phyloP scores from a whole-genome alignment of 2,797 vertebrate genomes.

The Dendrocincla tyrannina region DNA sequence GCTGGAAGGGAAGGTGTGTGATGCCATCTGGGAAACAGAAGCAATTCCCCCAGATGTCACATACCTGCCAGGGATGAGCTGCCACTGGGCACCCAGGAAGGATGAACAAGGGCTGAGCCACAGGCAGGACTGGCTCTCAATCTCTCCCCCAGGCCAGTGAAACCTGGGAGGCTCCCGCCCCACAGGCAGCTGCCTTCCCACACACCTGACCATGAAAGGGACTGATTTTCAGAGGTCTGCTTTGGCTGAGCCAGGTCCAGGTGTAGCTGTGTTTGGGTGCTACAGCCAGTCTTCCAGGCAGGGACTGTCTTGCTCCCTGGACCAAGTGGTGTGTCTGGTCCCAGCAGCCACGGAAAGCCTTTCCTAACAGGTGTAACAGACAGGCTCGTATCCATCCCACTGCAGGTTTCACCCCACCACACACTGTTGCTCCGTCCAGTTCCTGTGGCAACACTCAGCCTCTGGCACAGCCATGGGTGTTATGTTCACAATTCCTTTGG shows the following conservation, averaged over 20 bases:
- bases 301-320: neutral
- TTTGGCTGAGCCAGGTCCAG: rapidly evolving
- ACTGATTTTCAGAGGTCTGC: neutral
- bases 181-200: neutral
- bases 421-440: rapidly evolving
- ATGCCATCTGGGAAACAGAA: neutral
- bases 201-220: neutral
- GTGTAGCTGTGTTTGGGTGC: neutral
- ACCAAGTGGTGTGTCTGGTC: neutral
- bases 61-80: rapidly evolving
- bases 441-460: rapidly evolving
- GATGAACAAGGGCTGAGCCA: rapidly evolving
- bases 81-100: neutral
- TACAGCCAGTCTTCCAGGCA: neutral
- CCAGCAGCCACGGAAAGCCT: neutral
- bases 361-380: neutral
- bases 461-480: neutral
- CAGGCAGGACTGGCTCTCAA: neutral
- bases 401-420: neutral
- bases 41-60: neutral
- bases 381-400: neutral
- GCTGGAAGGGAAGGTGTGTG: neutral
- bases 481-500: rapidly evolving
- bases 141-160: neutral
- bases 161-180: neutral